Percentiles rank a stretch among this genome's conserved stretches.
These are phyloP conservation scores for Chrysogorgia sp. DNA, from an alignment of 92 coral and sea anemone genomes.

Conservation along the genomic window DNA sequence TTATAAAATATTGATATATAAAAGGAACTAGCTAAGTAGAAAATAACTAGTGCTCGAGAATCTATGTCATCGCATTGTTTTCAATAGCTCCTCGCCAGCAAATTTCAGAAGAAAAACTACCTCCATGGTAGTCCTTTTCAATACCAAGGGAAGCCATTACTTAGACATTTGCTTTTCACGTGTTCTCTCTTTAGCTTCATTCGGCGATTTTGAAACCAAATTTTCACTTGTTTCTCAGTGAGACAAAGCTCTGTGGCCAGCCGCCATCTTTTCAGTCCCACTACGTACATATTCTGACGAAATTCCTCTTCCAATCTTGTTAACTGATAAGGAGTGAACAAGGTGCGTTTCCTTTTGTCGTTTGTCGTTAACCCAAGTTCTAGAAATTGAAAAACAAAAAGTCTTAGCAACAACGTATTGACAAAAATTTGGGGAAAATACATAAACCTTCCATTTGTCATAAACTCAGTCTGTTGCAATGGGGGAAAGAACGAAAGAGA, in stretches of 20 bases:
- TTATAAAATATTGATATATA: too few species aligned
- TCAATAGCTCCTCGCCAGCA: too few species aligned
- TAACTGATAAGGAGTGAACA: constrained; percentile 94
- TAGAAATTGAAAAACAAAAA: background rate
- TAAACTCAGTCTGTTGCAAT: too few species aligned
- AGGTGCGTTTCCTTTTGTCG: constrained; percentile 85
- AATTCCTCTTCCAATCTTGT: constrained; percentile 94
- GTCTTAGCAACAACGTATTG: too few species aligned
- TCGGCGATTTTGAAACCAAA: constrained; percentile 97
- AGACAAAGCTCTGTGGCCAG: constrained; percentile 87
- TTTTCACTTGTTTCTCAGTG: constrained; percentile 93
- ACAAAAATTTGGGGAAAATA: too few species aligned
- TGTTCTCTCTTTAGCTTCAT: constrained; percentile 94
- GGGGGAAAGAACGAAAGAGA: too few species aligned
- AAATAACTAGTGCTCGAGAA: too few species aligned
- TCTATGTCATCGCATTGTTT: too few species aligned
- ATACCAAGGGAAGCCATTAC: constrained; percentile 42
- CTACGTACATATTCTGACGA: constrained; percentile 93
- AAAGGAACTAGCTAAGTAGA: too few species aligned
- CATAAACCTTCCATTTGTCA: too few species aligned
- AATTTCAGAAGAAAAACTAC: too few species aligned
- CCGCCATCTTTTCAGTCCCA: constrained; percentile 93
- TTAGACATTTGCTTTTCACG: constrained; percentile 31
- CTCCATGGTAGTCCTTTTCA: constrained; percentile 7
- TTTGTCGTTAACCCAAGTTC: background rate